These are phyloP conservation scores for Pocillopora grandis DNA, from an alignment of 92 coral and sea anemone species.

Conservation along the genomic window DNA sequence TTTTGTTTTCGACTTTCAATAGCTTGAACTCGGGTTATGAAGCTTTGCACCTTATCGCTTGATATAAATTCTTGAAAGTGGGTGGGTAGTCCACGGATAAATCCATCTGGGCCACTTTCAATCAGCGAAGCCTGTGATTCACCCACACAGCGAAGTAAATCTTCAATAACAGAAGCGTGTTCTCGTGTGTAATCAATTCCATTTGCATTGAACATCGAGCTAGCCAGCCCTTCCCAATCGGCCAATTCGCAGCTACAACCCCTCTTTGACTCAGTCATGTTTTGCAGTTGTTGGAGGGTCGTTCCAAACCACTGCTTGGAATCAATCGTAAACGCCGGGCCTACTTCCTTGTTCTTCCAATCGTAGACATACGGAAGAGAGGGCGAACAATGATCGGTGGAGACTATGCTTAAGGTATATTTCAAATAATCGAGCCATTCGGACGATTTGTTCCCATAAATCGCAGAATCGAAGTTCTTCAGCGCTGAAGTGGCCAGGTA, in stretches of 20 bases:
- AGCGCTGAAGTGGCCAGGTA: slow-evolving; percentile 60
- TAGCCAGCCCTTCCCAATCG: background rate
- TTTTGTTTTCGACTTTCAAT: background rate
- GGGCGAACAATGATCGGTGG: no score
- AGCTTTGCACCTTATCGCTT: background rate
- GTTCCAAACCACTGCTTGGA: background rate
- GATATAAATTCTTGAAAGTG: background rate
- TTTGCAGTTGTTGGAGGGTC: background rate
- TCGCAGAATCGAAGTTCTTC: slow-evolving; percentile 53
- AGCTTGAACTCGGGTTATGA: background rate
- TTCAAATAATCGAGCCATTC: no score
- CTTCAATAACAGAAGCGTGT: background rate
- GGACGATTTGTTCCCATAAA: slow-evolving; percentile 39
- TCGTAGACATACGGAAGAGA: background rate
- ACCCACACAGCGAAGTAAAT: no score
- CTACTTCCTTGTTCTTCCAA: background rate
- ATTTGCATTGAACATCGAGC: background rate
- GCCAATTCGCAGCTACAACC: background rate
- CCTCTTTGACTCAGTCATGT: background rate
- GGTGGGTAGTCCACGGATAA: background rate
- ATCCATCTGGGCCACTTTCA: background rate
- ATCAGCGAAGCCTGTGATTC: background rate
- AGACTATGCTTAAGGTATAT: background rate
- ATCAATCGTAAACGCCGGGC: slow-evolving; percentile 14
- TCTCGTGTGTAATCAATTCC: slow-evolving; percentile 5